Percentiles rank a stretch among this genome's conserved stretches.
Evolutionary conservation across 2,113 vertebrate genomes (phyloP).

Genomic region (Planiliza haematocheilus): DNA sequence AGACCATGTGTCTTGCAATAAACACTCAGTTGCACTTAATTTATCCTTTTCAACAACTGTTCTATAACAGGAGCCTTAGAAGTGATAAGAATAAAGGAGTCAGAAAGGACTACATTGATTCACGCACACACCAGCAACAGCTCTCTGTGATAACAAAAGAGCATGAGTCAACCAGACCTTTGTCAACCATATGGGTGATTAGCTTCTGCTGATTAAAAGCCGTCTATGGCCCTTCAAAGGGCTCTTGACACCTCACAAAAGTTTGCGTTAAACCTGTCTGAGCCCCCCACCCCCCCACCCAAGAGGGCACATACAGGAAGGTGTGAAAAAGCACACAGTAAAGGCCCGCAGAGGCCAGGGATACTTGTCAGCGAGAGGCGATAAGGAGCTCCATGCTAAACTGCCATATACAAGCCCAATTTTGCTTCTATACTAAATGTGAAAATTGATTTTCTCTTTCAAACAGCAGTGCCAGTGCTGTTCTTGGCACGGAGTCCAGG

Average conservation of each 20-base stretch:
- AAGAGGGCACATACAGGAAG: conserved; percentile 60
- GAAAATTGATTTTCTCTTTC: conserved; percentile 43
- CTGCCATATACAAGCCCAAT: conserved; percentile 14
- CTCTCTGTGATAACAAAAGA: conserved; percentile 66
- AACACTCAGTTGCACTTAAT: conserved; percentile 51
- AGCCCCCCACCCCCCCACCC: conserved; percentile 34
- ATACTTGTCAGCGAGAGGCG: conserved; percentile 30
- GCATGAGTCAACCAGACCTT: conserved; percentile 64
- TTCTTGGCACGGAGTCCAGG: conserved; percentile 31
- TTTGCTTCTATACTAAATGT: conserved; percentile 34
- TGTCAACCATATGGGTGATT: conserved; percentile 78
- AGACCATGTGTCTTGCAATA: conserved; percentile 58
- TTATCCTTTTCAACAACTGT: conserved; percentile 33
- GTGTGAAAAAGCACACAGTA: conserved; percentile 67
- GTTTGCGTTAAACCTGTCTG: conserved; percentile 71
- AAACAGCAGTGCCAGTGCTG: conserved; percentile 11
- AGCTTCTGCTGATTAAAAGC: conserved; percentile 75
- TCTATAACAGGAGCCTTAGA: conserved; percentile 28
- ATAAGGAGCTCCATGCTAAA: conserved; percentile 20
- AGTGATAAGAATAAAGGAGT: conserved; percentile 36
- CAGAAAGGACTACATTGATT: conserved; percentile 27
- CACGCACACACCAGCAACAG: conserved; percentile 19
- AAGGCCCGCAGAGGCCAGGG: conserved; percentile 35
- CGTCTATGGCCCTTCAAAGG: conserved; percentile 70
- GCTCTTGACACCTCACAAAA: conserved; percentile 69